phyloP scores from a whole-genome alignment of 2,888 invertebrate genomes.

The Laspeyria flexula region DNA sequence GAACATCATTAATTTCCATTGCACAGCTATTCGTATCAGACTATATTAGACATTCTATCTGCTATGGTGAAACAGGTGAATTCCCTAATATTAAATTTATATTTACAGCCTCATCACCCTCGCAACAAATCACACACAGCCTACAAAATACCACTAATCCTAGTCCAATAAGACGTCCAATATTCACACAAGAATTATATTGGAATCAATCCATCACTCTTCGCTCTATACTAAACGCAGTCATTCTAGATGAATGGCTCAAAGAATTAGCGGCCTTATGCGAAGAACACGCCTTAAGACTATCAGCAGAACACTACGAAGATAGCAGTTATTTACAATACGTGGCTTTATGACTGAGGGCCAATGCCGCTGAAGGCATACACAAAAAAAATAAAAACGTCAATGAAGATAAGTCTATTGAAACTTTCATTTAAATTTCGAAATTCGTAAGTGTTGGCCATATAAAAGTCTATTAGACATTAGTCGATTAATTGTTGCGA shows the following conservation, averaged over 20 bases:
- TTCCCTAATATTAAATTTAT: background rate
- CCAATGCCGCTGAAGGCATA: slow-evolving; percentile 53
- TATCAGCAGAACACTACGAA: slow-evolving; percentile 66
- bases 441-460: slow-evolving; percentile 31
- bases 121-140: slow-evolving; percentile 54
- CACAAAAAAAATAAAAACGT: slow-evolving; percentile 38
- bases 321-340: slow-evolving; percentile 70
- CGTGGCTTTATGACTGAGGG: slow-evolving; percentile 79
- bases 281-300: slow-evolving; percentile 94
- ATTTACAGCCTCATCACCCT: slow-evolving; percentile 51
- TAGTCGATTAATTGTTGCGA: slow-evolving; percentile 24
- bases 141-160: slow-evolving; percentile 47
- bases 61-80: no score
- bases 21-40: no score
- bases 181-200: slow-evolving; percentile 76
- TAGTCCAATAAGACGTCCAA: slow-evolving; percentile 60
- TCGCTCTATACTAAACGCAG: slow-evolving; percentile 87
- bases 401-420: slow-evolving; percentile 35
- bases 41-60: no score
- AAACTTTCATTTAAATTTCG: slow-evolving; percentile 42
- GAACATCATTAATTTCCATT: no score
- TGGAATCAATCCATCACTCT: slow-evolving; percentile 79
- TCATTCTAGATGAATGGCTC: slow-evolving; percentile 97
- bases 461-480: slow-evolving; percentile 21
- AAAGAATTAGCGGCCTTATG: slow-evolving; percentile 97